Evolutionary conservation across 2,797 vertebrate genomes (phyloP).

Genomic region (Naso thynnoides): DNA sequence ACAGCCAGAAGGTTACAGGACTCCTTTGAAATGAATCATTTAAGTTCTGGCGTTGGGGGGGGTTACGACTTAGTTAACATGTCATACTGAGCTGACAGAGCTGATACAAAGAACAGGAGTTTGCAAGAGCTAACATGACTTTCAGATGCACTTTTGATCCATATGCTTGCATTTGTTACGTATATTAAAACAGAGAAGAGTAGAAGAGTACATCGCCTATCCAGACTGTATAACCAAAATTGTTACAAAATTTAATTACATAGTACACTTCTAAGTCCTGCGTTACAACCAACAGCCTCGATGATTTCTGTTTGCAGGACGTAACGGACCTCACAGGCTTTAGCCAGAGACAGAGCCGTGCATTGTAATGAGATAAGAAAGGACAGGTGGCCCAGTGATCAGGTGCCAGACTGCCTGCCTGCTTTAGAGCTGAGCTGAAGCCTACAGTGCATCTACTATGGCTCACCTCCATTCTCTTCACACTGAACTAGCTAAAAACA

Average conservation of each 20-base stretch:
- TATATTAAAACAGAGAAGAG: too few species aligned
- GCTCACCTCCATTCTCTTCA: slow-evolving; percentile 29
- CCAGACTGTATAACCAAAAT: too few species aligned
- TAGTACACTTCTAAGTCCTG: neutral
- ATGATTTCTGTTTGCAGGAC: slow-evolving; percentile 54
- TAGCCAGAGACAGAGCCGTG: slow-evolving; percentile 66
- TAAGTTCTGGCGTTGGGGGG: neutral
- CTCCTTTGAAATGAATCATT: neutral
- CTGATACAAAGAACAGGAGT: too few species aligned
- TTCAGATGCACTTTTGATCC: too few species aligned
- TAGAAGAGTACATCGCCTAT: too few species aligned
- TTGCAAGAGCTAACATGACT: too few species aligned
- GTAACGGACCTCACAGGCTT: slow-evolving; percentile 48
- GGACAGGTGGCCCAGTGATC: slow-evolving; percentile 82
- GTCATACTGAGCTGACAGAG: neutral
- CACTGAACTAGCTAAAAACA: slow-evolving; percentile 23
- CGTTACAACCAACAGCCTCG: slow-evolving; percentile 26
- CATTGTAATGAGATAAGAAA: slow-evolving; percentile 82
- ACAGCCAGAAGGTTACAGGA: neutral
- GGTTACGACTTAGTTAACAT: neutral
- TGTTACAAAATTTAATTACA: too few species aligned
- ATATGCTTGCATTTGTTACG: too few species aligned
- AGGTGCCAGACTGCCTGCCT: slow-evolving; percentile 73
- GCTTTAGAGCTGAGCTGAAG: slow-evolving; percentile 69
- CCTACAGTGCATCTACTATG: slow-evolving; percentile 20